A percentile compares a stretch with the other conserved stretches of the same genome.
phyloP scores from a whole-genome alignment of 2,888 invertebrate species.

The Polydrusus cervinus region DNA sequence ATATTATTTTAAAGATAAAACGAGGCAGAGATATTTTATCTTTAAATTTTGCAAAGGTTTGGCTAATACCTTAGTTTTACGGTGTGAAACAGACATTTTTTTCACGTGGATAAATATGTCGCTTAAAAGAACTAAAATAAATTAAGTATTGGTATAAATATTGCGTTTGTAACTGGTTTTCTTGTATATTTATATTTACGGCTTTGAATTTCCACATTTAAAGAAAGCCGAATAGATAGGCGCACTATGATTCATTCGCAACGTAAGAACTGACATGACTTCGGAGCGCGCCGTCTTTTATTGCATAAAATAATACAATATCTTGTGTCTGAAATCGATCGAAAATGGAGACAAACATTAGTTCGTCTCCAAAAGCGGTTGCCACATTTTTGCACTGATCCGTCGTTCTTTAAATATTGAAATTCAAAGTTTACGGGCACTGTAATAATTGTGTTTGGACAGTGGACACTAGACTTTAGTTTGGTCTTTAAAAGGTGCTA shows the following conservation, averaged over 20 bases:
- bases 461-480: neutral
- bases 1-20: neutral
- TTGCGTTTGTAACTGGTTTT: neutral
- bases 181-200: neutral
- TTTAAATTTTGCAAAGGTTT: neutral
- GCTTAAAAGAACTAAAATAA: neutral
- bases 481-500: slow-evolving; percentile 29
- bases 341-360: too few species aligned
- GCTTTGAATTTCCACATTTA: too few species aligned
- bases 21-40: neutral
- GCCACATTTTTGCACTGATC: too few species aligned
- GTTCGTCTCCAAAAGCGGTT: too few species aligned
- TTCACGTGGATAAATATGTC: neutral
- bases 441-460: neutral
- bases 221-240: too few species aligned
- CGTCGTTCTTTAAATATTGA: too few species aligned
- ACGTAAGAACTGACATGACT: too few species aligned
- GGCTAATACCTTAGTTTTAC: neutral
- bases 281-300: too few species aligned
- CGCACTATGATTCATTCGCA: too few species aligned
- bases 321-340: too few species aligned
- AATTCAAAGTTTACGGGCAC: slow-evolving; percentile 2
- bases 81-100: slow-evolving; percentile 10
- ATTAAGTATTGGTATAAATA: slow-evolving; percentile 7
- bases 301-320: too few species aligned